A percentile compares a stretch with the other conserved stretches of the same genome.
Evolutionary conservation across 1,140 invertebrate species (phyloP).

Genomic region (Brachionus asplanchnoidis): DNA sequence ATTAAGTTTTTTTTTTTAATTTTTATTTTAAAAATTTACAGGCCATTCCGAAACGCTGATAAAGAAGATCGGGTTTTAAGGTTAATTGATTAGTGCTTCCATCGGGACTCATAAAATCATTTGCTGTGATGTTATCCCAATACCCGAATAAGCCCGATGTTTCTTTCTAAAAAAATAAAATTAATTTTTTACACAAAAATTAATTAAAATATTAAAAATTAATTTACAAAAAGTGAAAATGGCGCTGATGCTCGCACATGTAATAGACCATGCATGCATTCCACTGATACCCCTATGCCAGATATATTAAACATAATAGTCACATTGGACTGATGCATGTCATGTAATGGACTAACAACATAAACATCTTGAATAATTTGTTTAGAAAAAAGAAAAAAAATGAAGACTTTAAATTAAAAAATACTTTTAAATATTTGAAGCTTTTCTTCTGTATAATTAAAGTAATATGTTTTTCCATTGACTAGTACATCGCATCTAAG

Average conservation of each 20-base stretch:
- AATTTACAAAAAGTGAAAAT: slow-evolving; percentile 32
- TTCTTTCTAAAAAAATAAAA: slow-evolving; percentile 31
- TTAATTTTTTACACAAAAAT: background rate
- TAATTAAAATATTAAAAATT: background rate
- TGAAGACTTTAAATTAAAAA: background rate
- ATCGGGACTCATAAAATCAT: slow-evolving; percentile 41
- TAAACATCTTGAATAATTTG: background rate
- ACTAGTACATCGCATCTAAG: slow-evolving; percentile 27
- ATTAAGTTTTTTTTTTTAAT: background rate
- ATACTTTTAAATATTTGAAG: slow-evolving; percentile 41
- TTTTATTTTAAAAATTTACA: background rate
- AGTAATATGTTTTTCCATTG: slow-evolving; percentile 42
- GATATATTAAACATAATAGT: slow-evolving; percentile 42
- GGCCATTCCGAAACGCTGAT: slow-evolving; percentile 37
- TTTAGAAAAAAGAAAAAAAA: background rate
- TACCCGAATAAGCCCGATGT: slow-evolving; percentile 39
- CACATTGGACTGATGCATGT: slow-evolving; percentile 21
- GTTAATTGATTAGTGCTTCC: slow-evolving; percentile 40
- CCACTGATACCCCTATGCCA: slow-evolving; percentile 20
- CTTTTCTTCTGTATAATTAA: slow-evolving; percentile 38
- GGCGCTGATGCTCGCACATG: slow-evolving; percentile 33
- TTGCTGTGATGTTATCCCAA: slow-evolving; percentile 42
- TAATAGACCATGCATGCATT: slow-evolving; percentile 36
- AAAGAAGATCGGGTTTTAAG: slow-evolving; percentile 16
- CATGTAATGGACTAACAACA: slow-evolving; percentile 38